These are phyloP conservation scores for Drosophila rellima DNA, from an alignment of 2,888 invertebrate species.

Conservation along the genomic window DNA sequence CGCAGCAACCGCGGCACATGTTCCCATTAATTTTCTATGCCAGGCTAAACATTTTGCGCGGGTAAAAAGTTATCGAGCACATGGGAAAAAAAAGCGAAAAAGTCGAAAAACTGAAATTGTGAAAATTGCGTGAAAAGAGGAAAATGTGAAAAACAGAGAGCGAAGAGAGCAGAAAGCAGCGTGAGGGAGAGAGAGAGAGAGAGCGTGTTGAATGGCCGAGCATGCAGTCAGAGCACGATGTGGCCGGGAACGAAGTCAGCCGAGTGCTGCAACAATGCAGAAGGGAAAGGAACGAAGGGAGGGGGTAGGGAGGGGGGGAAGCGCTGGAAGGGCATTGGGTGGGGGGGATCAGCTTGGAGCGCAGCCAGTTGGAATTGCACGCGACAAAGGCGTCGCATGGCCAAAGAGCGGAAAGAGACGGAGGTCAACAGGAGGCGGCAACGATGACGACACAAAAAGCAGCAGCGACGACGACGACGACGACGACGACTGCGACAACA, in stretches of 20 bases:
- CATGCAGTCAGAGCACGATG: slow-evolving; percentile 47
- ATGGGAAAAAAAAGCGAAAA: slow-evolving; percentile 26
- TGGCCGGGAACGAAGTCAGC: slow-evolving; percentile 45
- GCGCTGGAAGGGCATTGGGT: background rate
- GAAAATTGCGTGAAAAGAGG: slow-evolving; percentile 34
- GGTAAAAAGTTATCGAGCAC: slow-evolving; percentile 42
- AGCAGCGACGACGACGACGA: slow-evolving; percentile 33
- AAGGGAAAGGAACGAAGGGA: background rate
- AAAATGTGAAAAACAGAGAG: slow-evolving; percentile 28
- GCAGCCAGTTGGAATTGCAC: slow-evolving; percentile 83
- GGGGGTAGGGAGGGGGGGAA: background rate
- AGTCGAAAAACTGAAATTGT: slow-evolving; percentile 16
- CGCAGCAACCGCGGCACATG: slow-evolving; percentile 40
- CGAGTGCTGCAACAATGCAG: slow-evolving; percentile 31
- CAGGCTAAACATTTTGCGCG: slow-evolving; percentile 53
- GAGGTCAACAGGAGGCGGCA: slow-evolving; percentile 37
- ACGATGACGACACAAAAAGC: slow-evolving; percentile 74
- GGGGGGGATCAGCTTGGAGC: slow-evolving; percentile 79
- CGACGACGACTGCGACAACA: slow-evolving; percentile 15
- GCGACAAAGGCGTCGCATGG: slow-evolving; percentile 53
- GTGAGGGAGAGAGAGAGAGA: too few species aligned
- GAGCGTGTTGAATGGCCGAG: slow-evolving; percentile 15
- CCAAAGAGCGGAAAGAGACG: slow-evolving; percentile 22
- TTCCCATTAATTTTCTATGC: slow-evolving; percentile 49
- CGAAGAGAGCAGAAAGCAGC: slow-evolving; percentile 22